Evolutionary conservation across 2,113 vertebrate genomes (phyloP).

Genomic region (Myotis brandtii): DNA sequence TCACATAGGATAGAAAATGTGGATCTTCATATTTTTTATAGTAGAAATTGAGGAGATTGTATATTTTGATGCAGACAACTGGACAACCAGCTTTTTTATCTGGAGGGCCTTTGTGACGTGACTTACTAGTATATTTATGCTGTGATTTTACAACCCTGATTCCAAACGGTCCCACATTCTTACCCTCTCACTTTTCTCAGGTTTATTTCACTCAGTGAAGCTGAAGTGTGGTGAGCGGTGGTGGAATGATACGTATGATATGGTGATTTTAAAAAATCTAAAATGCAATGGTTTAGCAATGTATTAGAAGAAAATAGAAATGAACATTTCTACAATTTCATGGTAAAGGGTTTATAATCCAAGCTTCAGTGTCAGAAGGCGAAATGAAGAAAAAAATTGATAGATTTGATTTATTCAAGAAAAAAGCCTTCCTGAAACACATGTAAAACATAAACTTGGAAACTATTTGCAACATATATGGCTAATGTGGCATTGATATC

Average conservation of each 20-base stretch:
- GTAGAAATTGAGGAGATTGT: background rate
- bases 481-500: background rate
- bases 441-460: background rate
- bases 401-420: background rate
- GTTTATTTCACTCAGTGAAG: background rate
- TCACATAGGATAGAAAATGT: accelerated
- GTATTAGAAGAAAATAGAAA: background rate
- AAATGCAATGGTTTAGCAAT: background rate
- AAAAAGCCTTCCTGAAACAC: background rate
- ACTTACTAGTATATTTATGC: background rate
- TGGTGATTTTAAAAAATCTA: background rate
- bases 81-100: background rate
- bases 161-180: background rate
- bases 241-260: background rate
- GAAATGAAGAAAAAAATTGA: background rate
- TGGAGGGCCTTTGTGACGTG: background rate
- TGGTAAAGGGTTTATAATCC: background rate
- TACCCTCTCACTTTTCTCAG: background rate
- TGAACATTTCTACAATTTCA: background rate
- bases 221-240: background rate
- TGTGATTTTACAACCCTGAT: background rate
- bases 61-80: background rate
- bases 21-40: background rate
- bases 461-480: background rate
- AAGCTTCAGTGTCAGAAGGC: background rate